phyloP scores from a whole-genome alignment of 2,797 vertebrate genomes.

The Sebastes dallii region DNA sequence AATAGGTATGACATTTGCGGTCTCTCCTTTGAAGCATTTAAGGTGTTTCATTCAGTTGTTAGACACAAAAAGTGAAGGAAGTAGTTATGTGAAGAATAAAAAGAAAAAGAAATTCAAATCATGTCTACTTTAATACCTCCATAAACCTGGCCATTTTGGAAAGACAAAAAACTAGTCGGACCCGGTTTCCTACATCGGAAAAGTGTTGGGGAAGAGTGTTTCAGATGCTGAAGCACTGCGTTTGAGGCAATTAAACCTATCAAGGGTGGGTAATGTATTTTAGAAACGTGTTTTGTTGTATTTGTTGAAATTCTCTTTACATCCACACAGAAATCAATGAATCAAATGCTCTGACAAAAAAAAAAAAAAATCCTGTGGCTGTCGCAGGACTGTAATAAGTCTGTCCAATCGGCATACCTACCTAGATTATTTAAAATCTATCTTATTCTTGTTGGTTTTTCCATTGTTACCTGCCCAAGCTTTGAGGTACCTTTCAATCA shows the following conservation, averaged over 20 bases:
- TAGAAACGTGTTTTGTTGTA: too few relatives aligned
- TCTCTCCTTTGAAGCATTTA: not conserved
- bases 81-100: too few relatives aligned
- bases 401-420: too few relatives aligned
- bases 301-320: too few relatives aligned
- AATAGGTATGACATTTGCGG: too few relatives aligned
- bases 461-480: not conserved
- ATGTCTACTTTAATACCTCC: too few relatives aligned
- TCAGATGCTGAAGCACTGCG: not conserved
- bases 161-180: not conserved
- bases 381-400: not conserved
- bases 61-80: not conserved
- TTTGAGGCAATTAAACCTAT: not conserved
- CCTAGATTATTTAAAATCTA: not conserved
- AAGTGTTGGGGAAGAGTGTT: not conserved
- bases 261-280: too few relatives aligned
- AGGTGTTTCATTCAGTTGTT: not conserved
- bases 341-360: too few relatives aligned
- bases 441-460: not conserved
- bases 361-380: too few relatives aligned
- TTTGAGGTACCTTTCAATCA: not conserved
- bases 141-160: not conserved
- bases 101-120: too few relatives aligned
- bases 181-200: accelerated
- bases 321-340: too few relatives aligned